Base-by-base conservation (phyloP, 2,797 vertebrate genomes). In the Peromyscus nudipes region DNA sequence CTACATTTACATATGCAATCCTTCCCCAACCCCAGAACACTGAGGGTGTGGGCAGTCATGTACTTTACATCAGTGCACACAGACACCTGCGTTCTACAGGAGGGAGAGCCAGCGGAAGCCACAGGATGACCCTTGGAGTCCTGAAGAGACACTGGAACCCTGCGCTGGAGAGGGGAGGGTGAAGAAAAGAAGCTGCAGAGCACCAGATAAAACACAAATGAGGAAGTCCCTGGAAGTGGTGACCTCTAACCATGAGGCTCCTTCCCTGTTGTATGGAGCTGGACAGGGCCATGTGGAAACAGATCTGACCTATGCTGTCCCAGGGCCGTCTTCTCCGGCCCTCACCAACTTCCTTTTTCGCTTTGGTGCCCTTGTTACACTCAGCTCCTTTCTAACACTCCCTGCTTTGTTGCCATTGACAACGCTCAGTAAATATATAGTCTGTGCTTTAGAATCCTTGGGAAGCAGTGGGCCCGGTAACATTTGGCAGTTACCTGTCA, bases 401-500 rank as follows among this genome's bases (percentile, higher is more conserved):
- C 46, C 14, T 0, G 1, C 13, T 43, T n/a, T 62, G 67, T 60
- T 89, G 77, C 77, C 71, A 73, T 9, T 71, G 89, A 86, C 43
- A 65, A 80, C 69, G 79, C 16, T 40, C 77, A 43, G n/a, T 43
- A 79, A 82, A 95, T 92, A 90, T 25, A 60, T 6, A 89, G 75
- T 40, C 77, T 62, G 65, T 37, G n/a, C 71, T 92, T 86, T 5
- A 89, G 49, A 76, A 81, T 94, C 85, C 57, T 82, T 95, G 55
- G n/a, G 37, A 81, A 94, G 71, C 60, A 62, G 16, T 62, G 23
- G 64, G 75, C 25, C n/a, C 93, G 46, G 84, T 94, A 84, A 92
- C 6, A 17, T 13, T 80, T 90, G 87, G 49, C 87, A 94, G 92
- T 91, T 89, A 94, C 65, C 93, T 96, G 76, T 97, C 87, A 91